These are phyloP conservation scores for Pristionchus fissidentatus DNA, from an alignment of 2,888 invertebrate species.

Conservation along the genomic window DNA sequence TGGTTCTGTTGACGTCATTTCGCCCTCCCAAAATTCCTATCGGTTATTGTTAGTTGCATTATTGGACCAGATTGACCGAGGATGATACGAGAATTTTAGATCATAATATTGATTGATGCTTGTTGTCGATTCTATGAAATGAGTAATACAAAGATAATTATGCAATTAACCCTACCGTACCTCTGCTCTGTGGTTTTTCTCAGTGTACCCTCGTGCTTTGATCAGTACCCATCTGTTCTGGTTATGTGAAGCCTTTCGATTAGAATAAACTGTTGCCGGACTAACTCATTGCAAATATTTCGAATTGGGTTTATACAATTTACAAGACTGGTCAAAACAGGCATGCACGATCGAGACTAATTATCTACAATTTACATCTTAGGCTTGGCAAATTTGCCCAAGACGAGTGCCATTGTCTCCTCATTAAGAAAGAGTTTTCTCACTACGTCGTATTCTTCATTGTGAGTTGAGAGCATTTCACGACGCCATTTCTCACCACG, in stretches of 20 bases:
- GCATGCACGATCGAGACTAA: background rate
- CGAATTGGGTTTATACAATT: background rate
- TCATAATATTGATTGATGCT: background rate
- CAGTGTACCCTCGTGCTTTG: constrained; percentile 1
- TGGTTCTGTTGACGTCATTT: constrained; percentile 25
- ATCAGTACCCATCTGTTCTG: constrained; percentile 1
- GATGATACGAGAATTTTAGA: background rate
- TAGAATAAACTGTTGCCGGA: constrained; percentile 14
- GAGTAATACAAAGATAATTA: constrained; percentile 17
- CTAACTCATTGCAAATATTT: background rate
- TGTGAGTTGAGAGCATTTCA: constrained; percentile 16
- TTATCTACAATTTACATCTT: background rate
- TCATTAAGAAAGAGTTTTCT: constrained; percentile 33
- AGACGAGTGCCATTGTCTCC: constrained; percentile 28
- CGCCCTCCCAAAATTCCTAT: background rate
- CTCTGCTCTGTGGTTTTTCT: constrained; percentile 12
- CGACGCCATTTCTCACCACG: constrained; percentile 15
- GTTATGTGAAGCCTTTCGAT: background rate
- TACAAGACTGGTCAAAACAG: background rate
- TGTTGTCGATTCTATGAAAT: background rate
- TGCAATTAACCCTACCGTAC: constrained; percentile 30
- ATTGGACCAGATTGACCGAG: background rate
- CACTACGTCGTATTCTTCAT: constrained; percentile 22
- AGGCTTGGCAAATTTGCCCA: constrained; percentile 29
- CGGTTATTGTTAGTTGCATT: constrained; percentile 5